A percentile compares a stretch with the other conserved stretches of the same genome.
phyloP scores from a whole-genome alignment of 2,797 vertebrate species.

The Danio choprae region DNA sequence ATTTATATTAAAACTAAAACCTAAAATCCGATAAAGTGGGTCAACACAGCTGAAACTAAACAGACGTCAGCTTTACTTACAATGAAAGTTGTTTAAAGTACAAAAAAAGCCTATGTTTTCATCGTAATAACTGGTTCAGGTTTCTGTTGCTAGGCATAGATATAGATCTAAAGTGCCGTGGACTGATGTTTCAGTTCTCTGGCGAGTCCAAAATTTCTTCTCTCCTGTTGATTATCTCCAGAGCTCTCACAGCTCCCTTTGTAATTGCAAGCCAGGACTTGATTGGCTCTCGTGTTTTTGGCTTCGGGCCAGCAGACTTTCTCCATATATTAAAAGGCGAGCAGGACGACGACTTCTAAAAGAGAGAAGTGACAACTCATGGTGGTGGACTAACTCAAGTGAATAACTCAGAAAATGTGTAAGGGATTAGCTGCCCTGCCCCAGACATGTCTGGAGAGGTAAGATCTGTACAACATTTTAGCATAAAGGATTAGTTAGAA shows the following conservation, averaged over 20 bases:
- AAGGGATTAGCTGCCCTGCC: conserved; percentile 92
- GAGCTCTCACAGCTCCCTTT: conserved; percentile 38
- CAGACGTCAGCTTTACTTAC: background rate
- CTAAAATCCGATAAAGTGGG: background rate
- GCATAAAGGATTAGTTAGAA: background rate
- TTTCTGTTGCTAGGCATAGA: conserved; percentile 10
- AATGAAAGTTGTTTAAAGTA: background rate
- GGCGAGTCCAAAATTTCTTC: conserved; percentile 17
- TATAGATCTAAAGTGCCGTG: conserved; percentile 9
- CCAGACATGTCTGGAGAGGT: conserved; percentile 91
- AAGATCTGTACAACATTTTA: conserved; percentile 62
- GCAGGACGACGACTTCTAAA: conserved; percentile 71
- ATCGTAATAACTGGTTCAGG: background rate
- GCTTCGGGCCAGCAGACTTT: conserved; percentile 73
- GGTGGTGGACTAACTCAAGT: conserved; percentile 53
- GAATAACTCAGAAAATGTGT: conserved; percentile 83
- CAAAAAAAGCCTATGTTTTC: background rate
- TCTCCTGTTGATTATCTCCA: conserved; percentile 48
- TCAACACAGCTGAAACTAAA: background rate
- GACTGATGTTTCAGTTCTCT: conserved; percentile 5
- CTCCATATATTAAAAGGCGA: conserved; percentile 74
- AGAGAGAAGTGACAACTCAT: conserved; percentile 60
- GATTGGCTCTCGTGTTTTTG: conserved; percentile 80
- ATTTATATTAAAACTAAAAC: background rate
- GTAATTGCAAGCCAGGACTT: conserved; percentile 69